Evolutionary conservation across 2,888 invertebrate genomes (phyloP).

Genomic region (Calameuta idolon): DNA sequence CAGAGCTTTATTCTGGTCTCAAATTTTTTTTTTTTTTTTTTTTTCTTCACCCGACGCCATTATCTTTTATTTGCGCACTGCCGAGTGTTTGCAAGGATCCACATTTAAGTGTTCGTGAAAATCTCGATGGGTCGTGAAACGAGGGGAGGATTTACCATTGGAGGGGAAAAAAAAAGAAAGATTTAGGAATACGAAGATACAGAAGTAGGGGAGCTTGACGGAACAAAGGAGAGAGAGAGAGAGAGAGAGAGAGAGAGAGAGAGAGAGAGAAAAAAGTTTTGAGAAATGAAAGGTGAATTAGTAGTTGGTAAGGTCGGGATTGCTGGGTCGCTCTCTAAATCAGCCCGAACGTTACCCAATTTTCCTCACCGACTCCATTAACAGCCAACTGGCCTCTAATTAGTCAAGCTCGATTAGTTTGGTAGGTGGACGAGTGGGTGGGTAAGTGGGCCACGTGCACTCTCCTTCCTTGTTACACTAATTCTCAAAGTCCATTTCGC

Average conservation of each 20-base stretch:
- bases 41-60: slow-evolving; percentile 7
- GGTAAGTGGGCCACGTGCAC: slow-evolving; percentile 15
- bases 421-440: slow-evolving; percentile 32
- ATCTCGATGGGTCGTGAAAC: not conserved
- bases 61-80: not conserved
- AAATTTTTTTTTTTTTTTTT: slow-evolving; percentile 21
- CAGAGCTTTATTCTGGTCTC: slow-evolving; percentile 26
- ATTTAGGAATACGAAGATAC: not conserved
- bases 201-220: not conserved
- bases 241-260: slow-evolving; percentile 9
- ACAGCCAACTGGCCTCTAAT: slow-evolving; percentile 60
- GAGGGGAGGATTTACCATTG: not conserved
- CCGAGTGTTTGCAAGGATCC: not conserved
- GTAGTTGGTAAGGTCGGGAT: not conserved
- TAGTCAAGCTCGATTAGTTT: slow-evolving; percentile 61
- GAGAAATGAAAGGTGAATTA: not conserved
- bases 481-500: not conserved
- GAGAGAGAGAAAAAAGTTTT: slow-evolving; percentile 1
- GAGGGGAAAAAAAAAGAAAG: not conserved
- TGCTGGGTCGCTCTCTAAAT: slow-evolving; percentile 46
- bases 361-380: slow-evolving; percentile 58
- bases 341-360: slow-evolving; percentile 56
- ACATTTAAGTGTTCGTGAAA: not conserved
- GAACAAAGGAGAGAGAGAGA: slow-evolving; percentile 23
- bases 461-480: not conserved